A percentile compares a stretch with the other conserved stretches of the same genome.
Evolutionary conservation across 2,888 invertebrate genomes (phyloP).

Genomic region (Xestia sexstrigata): DNA sequence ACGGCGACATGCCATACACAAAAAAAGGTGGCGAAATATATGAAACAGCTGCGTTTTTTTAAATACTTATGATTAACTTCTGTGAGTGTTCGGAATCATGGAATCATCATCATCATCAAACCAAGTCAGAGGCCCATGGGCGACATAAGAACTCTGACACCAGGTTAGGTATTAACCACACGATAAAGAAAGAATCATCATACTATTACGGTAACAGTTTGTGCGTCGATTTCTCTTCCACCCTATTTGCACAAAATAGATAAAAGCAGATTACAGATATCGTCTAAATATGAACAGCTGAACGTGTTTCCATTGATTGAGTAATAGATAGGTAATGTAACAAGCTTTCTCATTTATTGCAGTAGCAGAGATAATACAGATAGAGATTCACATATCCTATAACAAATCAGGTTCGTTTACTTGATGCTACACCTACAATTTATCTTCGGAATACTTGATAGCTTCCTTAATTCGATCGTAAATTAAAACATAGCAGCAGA

Average conservation of each 20-base stretch:
- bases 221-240: too few relatives aligned
- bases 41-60: too few relatives aligned
- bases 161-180: too few relatives aligned
- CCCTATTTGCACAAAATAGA: neutral
- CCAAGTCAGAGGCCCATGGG: too few relatives aligned
- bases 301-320: neutral
- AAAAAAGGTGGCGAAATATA: too few relatives aligned
- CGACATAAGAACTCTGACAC: too few relatives aligned
- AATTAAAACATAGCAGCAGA: neutral
- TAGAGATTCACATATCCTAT: neutral
- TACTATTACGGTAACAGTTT: too few relatives aligned
- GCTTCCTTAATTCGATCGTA: neutral
- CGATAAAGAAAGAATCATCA: too few relatives aligned
- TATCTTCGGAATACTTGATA: neutral
- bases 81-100: too few relatives aligned
- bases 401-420: neutral
- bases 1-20: too few relatives aligned
- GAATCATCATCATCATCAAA: too few relatives aligned
- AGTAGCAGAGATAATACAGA: neutral
- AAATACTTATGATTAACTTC: too few relatives aligned
- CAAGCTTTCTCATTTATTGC: neutral
- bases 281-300: neutral
- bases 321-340: neutral
- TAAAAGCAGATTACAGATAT: neutral
- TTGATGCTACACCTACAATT: neutral